Evolutionary conservation across 2,888 invertebrate species (phyloP).

Genomic region (Cephus spinipes): DNA sequence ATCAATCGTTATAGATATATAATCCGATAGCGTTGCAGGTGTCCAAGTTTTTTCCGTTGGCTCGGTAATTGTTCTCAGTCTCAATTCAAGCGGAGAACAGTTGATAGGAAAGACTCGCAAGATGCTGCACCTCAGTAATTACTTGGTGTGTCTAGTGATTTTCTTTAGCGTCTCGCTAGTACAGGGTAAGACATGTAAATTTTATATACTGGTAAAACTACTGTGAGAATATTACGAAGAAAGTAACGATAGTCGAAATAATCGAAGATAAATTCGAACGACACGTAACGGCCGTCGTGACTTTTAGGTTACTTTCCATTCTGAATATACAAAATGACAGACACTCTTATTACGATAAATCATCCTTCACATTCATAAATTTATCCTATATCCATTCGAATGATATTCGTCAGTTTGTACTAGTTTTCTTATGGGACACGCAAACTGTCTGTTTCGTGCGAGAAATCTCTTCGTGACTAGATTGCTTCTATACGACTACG

Average conservation of each 20-base stretch:
- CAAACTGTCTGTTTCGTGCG: constrained; percentile 19
- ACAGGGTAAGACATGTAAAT: neutral
- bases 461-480: constrained; percentile 9
- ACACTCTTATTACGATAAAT: neutral
- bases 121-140: neutral
- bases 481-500: constrained; percentile 5
- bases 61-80: neutral
- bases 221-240: neutral
- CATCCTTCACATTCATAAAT: constrained; percentile 20
- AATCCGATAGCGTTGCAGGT: neutral
- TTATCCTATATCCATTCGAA: constrained; percentile 10
- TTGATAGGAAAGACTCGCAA: neutral
- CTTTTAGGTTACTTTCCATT: neutral
- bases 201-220: neutral
- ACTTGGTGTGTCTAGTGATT: neutral
- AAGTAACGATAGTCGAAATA: neutral
- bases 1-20: neutral
- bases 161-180: neutral
- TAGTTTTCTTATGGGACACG: constrained; percentile 14
- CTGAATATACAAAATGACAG: neutral
- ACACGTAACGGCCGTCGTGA: neutral
- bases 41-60: neutral
- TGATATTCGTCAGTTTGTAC: constrained; percentile 16
- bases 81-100: neutral
- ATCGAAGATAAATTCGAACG: neutral